phyloP scores from a whole-genome alignment of 2,797 vertebrate species.

The Ciconia nigra region DNA sequence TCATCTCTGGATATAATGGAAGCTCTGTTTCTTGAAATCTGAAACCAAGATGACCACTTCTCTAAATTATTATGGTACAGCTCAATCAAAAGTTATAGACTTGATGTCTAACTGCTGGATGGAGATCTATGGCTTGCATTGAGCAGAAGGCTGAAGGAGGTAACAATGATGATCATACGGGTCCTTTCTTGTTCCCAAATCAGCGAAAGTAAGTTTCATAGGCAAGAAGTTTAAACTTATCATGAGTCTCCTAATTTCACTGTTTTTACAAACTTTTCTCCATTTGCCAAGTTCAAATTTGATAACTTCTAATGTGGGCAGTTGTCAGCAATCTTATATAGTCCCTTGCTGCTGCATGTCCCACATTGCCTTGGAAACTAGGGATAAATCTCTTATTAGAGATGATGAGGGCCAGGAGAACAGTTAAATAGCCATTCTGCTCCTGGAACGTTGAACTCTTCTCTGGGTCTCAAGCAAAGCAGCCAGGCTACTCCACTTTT shows the following conservation, averaged over 20 bases:
- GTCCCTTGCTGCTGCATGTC: not conserved
- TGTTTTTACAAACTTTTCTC: not conserved
- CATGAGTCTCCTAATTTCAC: not conserved
- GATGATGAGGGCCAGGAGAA: not conserved
- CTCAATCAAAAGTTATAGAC: not conserved
- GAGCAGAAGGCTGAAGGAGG: not conserved
- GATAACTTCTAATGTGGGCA: not conserved
- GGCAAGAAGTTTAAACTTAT: not conserved
- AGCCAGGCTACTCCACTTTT: not conserved
- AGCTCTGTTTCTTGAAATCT: not conserved
- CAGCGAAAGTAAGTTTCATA: not conserved
- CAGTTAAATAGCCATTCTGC: not conserved
- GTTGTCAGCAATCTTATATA: not conserved
- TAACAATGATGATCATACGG: accelerated
- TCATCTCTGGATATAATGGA: not conserved
- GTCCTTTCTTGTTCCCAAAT: not conserved
- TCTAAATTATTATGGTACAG: not conserved
- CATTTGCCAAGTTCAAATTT: not conserved
- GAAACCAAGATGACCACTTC: not conserved
- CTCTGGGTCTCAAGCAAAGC: not conserved
- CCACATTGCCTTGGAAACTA: not conserved
- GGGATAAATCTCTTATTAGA: not conserved
- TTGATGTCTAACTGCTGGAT: not conserved
- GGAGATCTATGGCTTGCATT: not conserved
- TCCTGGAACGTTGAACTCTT: not conserved